Percentiles rank a stretch among this genome's conserved stretches.
These are phyloP conservation scores for Fukomys damarensis DNA, from an alignment of 2,113 vertebrate species.

Conservation along the genomic window DNA sequence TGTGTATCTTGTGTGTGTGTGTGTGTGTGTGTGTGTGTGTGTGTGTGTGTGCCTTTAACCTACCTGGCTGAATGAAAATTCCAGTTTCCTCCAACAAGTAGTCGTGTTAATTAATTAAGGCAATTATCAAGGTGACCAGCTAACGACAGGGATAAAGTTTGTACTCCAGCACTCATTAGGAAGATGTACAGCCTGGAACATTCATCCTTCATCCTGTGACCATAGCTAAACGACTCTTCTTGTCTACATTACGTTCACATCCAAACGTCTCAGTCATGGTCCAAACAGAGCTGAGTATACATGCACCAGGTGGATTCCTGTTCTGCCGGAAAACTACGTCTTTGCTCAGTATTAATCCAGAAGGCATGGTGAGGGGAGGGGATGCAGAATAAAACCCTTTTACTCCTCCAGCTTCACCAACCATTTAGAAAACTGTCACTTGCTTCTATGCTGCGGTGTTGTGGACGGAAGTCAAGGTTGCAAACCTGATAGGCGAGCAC, in stretches of 20 bases:
- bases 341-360: not conserved
- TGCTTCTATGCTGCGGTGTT: not conserved
- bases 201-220: not conserved
- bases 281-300: rapidly evolving
- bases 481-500: too few species aligned
- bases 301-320: not conserved
- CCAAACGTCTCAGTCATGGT: not conserved
- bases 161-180: not conserved
- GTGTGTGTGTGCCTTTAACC: not conserved
- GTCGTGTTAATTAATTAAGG: not conserved
- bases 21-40: not conserved
- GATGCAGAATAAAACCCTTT: not conserved
- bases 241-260: not conserved
- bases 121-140: not conserved
- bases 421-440: not conserved
- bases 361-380: not conserved
- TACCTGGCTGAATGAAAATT: not conserved
- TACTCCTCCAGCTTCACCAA: not conserved
- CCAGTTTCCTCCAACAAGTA: not conserved
- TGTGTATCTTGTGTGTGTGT: not conserved
- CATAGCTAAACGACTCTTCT: not conserved
- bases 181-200: not conserved
- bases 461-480: not conserved
- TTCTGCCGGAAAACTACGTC: not conserved
- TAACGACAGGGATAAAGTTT: not conserved